Evolutionary conservation across 2,797 vertebrate species (phyloP).

Genomic region (Chaenodraco wilsoni): DNA sequence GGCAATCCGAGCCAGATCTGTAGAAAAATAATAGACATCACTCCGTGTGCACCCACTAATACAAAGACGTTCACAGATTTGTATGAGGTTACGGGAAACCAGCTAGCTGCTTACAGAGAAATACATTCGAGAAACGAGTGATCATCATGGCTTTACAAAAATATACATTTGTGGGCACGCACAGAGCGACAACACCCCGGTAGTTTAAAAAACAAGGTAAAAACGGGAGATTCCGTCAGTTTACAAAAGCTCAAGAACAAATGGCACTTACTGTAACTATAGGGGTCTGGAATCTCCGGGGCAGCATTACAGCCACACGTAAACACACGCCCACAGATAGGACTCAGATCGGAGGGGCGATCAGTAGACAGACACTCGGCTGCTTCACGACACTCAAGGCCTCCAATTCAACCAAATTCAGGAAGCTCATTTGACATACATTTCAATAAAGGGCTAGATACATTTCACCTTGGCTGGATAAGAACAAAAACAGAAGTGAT

Average conservation of each 20-base stretch:
- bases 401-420: slow-evolving; percentile 13
- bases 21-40: slow-evolving; percentile 16
- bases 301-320: slow-evolving; percentile 55
- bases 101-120: slow-evolving; percentile 36
- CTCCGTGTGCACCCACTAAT: slow-evolving; percentile 6
- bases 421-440: not conserved
- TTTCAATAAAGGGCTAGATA: not conserved
- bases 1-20: slow-evolving; percentile 21
- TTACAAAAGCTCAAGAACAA: slow-evolving; percentile 64
- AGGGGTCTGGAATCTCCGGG: slow-evolving; percentile 51
- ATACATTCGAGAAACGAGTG: slow-evolving; percentile 58
- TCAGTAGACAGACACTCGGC: slow-evolving; percentile 20
- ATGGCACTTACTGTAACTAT: slow-evolving; percentile 68
- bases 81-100: slow-evolving; percentile 39
- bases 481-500: not conserved
- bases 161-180: slow-evolving; percentile 74
- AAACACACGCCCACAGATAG: slow-evolving; percentile 42
- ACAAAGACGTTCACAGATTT: slow-evolving; percentile 36
- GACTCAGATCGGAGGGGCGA: not conserved
- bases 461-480: not conserved
- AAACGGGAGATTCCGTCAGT: slow-evolving; percentile 49
- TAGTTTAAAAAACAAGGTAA: slow-evolving; percentile 58
- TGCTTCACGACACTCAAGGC: slow-evolving; percentile 11
- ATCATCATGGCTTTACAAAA: slow-evolving; percentile 75
- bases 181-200: slow-evolving; percentile 30